Evolutionary conservation across 2,888 invertebrate genomes (phyloP), one percentile per base, ranked within the genome.

Genomic region (Agelastica alni): DNA sequence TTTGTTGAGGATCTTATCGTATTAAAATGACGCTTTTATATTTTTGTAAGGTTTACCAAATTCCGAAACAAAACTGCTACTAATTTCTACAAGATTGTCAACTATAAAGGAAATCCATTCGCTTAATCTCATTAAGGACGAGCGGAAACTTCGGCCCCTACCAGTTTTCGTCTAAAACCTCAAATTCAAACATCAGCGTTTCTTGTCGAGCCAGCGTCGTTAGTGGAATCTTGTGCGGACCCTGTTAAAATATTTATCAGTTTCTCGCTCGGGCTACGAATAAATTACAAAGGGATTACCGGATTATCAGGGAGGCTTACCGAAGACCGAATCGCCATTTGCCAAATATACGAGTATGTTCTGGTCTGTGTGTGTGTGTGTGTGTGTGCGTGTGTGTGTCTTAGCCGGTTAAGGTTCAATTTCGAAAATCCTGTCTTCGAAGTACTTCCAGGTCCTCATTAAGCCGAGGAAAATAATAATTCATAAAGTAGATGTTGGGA

Each of bases 181-280:
- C 17, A 44, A 51, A 43, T 51, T 51, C 51, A 36, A 51, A 28
- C 36, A 43, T 44, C 51, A 42, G 32, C 51, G 31, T 51, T 45
- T 44, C 42, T 28, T 42, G 47, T 39, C 12, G 28, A 31, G 18
- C 18, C 30, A 39, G n/a, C 39, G 39, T 48, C 47, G 47, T 48
- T 43, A 43, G 51, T 20, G 18, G 44, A 45, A 51, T 51, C 45
- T 51, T 39, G 31, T 44, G 14, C 22, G 45, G 30, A 45, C 51
- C 46, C 51, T 34, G 48, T 28, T 56, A 56, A 56, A 56, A 56
- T 56, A 52, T 56, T 52, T 52, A 56, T 52, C 56, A 52, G 48
- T 48, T 39, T 22, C 32, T 47, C 26, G 48, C 37, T 42, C 14
- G 9, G 48, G 47, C 12, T 43, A 22, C 42, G 56, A 47, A 56